Evolutionary conservation across 1,140 invertebrate genomes (phyloP).

Genomic region (Mactra quadrangularis): DNA sequence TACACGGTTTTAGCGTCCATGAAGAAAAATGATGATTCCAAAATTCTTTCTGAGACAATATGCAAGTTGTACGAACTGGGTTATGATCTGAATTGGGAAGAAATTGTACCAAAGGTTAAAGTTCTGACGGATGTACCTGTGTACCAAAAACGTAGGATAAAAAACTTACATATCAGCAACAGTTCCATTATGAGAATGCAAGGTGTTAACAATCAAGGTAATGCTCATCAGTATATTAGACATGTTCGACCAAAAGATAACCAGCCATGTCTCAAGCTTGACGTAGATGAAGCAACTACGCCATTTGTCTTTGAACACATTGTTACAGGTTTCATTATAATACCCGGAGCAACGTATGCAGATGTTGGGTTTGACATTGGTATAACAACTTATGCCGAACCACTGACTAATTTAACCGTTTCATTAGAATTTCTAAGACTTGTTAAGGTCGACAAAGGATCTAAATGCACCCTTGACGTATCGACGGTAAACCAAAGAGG

Average conservation of each 20-base stretch:
- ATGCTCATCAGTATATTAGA: neutral
- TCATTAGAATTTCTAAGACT: constrained; percentile 44
- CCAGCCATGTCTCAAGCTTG: neutral
- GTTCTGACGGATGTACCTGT: neutral
- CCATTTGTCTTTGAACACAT: constrained; percentile 50
- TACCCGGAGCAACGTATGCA: constrained; percentile 44
- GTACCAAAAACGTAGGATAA: neutral
- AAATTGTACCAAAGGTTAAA: constrained; percentile 6
- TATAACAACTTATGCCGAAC: neutral
- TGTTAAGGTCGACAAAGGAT: constrained; percentile 7
- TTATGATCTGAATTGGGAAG: constrained; percentile 50
- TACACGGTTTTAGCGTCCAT: constrained; percentile 31
- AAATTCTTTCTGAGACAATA: constrained; percentile 25
- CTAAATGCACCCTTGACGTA: neutral
- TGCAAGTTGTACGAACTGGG: constrained; percentile 53
- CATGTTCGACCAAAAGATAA: neutral
- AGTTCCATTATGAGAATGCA: neutral
- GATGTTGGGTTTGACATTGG: constrained; percentile 32
- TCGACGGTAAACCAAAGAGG: constrained; percentile 47
- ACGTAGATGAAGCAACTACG: neutral
- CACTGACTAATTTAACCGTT: neutral
- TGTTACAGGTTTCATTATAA: neutral
- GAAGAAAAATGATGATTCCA: constrained; percentile 12
- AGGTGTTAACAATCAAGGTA: neutral
- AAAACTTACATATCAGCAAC: neutral